Evolutionary conservation across 2,888 invertebrate species (phyloP).

Genomic region (Tenthredo scrophulariae): DNA sequence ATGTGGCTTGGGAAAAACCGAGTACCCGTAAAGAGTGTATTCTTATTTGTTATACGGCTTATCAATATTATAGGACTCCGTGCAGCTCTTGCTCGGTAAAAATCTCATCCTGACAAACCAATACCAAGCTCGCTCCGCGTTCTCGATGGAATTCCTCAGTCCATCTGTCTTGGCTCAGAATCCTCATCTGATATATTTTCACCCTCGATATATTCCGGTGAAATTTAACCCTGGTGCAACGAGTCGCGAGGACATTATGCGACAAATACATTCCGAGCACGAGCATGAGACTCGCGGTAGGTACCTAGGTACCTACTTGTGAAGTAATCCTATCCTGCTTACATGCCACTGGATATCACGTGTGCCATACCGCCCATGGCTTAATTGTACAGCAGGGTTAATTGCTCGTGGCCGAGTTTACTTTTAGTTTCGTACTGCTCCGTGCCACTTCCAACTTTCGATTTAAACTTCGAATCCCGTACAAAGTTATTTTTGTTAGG

Average conservation of each 20-base stretch:
- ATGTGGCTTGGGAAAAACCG: neutral
- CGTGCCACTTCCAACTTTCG: slow-evolving; percentile 36
- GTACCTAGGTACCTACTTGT: neutral
- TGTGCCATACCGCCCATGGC: slow-evolving; percentile 9
- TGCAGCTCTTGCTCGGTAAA: neutral
- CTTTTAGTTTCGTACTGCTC: slow-evolving; percentile 37
- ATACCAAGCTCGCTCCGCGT: neutral
- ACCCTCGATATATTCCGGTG: slow-evolving; percentile 8
- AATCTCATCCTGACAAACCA: neutral
- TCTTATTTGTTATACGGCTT: slow-evolving; percentile 3
- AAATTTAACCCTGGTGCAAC: neutral
- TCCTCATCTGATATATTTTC: too few relatives aligned
- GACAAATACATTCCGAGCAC: slow-evolving; percentile 43
- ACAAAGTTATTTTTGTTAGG: neutral
- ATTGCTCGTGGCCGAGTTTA: slow-evolving; percentile 48
- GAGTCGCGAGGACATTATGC: slow-evolving; percentile 28
- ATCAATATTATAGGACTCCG: neutral
- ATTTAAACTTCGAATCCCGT: neutral
- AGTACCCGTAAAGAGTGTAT: neutral
- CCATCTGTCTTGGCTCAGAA: neutral
- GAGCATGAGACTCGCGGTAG: neutral
- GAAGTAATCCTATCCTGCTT: slow-evolving; percentile 41
- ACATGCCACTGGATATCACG: slow-evolving; percentile 46
- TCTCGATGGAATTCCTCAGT: neutral
- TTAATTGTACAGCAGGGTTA: slow-evolving; percentile 51